phyloP scores from a whole-genome alignment of 2,113 vertebrate species.

The Alligator mississippiensis region DNA sequence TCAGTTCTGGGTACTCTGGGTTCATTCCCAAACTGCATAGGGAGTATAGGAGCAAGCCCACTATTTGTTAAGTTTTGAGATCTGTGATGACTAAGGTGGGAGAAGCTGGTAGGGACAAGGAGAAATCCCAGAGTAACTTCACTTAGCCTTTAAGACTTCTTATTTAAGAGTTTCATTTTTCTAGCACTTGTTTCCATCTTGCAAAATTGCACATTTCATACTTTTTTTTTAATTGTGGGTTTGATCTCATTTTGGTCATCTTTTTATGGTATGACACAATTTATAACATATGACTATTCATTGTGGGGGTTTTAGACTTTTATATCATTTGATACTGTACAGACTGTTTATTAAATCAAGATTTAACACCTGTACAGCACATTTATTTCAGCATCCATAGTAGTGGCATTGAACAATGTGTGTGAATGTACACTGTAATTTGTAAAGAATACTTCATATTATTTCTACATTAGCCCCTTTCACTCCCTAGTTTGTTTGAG shows the following conservation, averaged over 20 bases:
- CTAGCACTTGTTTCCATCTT: slow-evolving; percentile 42
- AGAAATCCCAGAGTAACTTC: slow-evolving; percentile 47
- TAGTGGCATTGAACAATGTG: neutral
- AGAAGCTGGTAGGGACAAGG: slow-evolving; percentile 6
- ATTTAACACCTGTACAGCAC: slow-evolving; percentile 30
- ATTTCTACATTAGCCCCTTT: neutral
- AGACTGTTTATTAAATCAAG: slow-evolving; percentile 61
- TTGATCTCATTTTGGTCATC: slow-evolving; percentile 53
- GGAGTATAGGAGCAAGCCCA: neutral
- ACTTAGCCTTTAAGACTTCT: neutral
- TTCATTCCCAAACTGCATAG: slow-evolving; percentile 32
- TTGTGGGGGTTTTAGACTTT: slow-evolving; percentile 76
- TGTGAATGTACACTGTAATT: neutral
- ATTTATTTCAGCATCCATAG: slow-evolving; percentile 43
- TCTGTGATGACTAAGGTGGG: slow-evolving; percentile 14
- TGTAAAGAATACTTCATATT: slow-evolving; percentile 8
- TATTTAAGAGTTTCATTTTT: slow-evolving; percentile 37
- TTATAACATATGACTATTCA: slow-evolving; percentile 59
- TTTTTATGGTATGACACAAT: slow-evolving; percentile 64
- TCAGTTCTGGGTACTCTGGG: slow-evolving; percentile 21
- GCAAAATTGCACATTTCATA: slow-evolving; percentile 59
- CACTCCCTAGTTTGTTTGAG: slow-evolving; percentile 14
- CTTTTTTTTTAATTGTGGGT: slow-evolving; percentile 66
- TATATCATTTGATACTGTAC: slow-evolving; percentile 75
- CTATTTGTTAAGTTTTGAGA: neutral